These are phyloP conservation scores for Cantharis rustica DNA, from an alignment of 2,888 invertebrate species.

Conservation along the genomic window DNA sequence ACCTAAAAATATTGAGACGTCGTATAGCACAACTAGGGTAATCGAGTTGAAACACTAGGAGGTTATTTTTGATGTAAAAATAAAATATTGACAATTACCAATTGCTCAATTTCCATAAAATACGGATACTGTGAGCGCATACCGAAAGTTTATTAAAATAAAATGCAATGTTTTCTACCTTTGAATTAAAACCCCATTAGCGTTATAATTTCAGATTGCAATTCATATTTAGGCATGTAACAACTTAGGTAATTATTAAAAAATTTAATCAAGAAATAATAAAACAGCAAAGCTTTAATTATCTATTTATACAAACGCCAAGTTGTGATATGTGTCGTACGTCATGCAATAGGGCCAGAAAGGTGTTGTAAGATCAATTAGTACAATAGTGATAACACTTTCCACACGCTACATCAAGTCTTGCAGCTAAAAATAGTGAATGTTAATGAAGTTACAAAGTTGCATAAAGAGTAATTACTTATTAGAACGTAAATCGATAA, in stretches of 20 bases:
- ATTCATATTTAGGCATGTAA: neutral
- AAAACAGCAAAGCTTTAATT: neutral
- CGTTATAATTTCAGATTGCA: too few relatives aligned
- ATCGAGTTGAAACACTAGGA: too few relatives aligned
- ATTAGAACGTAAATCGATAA: slow-evolving; percentile 1
- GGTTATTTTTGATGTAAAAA: too few relatives aligned
- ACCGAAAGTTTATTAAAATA: too few relatives aligned
- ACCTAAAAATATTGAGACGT: too few relatives aligned
- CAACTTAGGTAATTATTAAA: neutral
- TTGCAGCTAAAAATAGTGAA: slow-evolving; percentile 9
- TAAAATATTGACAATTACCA: too few relatives aligned
- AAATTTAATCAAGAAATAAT: neutral
- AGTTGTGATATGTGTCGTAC: neutral
- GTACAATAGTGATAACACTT: slow-evolving; percentile 11
- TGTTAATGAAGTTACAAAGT: slow-evolving; percentile 14
- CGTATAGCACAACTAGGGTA: too few relatives aligned
- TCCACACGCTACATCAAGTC: slow-evolving; percentile 1
- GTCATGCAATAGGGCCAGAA: slow-evolving; percentile 2
- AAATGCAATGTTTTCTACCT: neutral
- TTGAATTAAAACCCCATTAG: neutral
- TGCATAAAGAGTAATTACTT: slow-evolving; percentile 13
- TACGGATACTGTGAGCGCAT: too few relatives aligned
- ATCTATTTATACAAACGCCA: slow-evolving; percentile 1
- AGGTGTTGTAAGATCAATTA: slow-evolving; percentile 16
- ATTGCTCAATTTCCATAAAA: too few relatives aligned